Evolutionary conservation across 2,113 vertebrate genomes (phyloP).

Genomic region (Perca fluviatilis): DNA sequence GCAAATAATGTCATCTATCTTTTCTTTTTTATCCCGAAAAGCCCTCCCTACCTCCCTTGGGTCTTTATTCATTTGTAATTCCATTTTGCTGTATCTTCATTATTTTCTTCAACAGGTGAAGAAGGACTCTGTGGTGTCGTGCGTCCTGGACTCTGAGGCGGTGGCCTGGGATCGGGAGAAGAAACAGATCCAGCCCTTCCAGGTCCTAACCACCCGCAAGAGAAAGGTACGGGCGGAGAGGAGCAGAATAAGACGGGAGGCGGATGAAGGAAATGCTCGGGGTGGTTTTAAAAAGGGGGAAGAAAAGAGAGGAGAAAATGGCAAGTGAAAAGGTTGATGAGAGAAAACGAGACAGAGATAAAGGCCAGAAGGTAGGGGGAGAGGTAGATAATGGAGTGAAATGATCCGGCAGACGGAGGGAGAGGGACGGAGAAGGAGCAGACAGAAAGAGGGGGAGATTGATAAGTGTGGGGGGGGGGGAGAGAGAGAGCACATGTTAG

Average conservation of each 20-base stretch:
- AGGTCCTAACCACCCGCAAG: constrained; percentile 92
- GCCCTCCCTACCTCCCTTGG: background rate
- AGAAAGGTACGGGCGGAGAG: constrained; percentile 85
- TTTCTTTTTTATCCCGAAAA: constrained; percentile 4
- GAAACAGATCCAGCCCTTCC: constrained; percentile 93
- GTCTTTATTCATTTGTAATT: background rate
- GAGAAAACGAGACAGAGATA: constrained; percentile 62
- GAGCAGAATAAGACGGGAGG: background rate
- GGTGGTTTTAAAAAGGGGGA: constrained; percentile 12
- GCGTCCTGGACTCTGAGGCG: constrained; percentile 90
- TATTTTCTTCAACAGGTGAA: constrained; percentile 82
- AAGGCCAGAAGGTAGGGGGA: constrained; percentile 49
- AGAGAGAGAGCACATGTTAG: no score
- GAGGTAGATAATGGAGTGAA: constrained; percentile 68
- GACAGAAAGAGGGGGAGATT: constrained; percentile 45
- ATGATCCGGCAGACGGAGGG: constrained; percentile 63
- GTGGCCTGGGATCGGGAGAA: constrained; percentile 93
- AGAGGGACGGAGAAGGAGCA: constrained; percentile 56
- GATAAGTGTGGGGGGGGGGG: constrained; percentile 34
- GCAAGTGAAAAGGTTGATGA: constrained; percentile 54
- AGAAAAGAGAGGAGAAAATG: background rate
- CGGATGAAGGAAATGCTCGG: constrained; percentile 11
- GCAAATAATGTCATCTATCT: background rate
- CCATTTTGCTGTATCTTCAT: background rate
- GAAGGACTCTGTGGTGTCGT: constrained; percentile 86